Conservation (phyloP, 2,113 vertebrate genomes). For the Chrysochloris asiatica region DNA sequence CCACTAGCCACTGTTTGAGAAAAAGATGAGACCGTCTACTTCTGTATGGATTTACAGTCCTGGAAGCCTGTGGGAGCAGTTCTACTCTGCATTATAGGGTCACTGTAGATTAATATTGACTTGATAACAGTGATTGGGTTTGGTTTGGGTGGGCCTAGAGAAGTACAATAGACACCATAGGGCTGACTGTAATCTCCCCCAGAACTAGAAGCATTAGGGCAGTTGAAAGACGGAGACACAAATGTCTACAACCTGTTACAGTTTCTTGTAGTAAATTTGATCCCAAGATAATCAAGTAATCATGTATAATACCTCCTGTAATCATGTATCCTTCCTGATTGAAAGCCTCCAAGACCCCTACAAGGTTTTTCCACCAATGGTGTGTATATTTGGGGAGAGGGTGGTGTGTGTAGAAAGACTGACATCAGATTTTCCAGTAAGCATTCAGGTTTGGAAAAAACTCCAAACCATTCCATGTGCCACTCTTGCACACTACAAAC, state of each 20-base stretch:
- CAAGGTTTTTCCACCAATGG: no score
- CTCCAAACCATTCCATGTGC: not conserved
- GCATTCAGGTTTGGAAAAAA: slow-evolving; percentile 3
- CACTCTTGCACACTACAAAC: not conserved
- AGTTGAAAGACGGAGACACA: slow-evolving; percentile 9
- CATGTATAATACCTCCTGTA: not conserved
- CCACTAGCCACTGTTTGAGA: no score
- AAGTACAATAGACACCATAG: not conserved
- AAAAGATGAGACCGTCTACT: no score
- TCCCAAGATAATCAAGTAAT: slow-evolving; percentile 45
- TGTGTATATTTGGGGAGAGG: no score
- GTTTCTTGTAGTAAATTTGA: slow-evolving; percentile 11
- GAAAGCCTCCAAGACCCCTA: no score
- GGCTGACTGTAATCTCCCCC: not conserved
- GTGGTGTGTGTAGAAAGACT: no score
- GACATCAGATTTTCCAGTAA: no score
- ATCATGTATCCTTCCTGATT: not conserved
- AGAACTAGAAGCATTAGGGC: slow-evolving; percentile 34
- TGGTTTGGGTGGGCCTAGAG: not conserved
- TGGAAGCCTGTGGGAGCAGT: no score
- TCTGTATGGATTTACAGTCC: no score
- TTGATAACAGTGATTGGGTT: no score
- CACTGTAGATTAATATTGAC: no score
- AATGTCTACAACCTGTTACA: not conserved
- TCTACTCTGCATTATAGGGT: no score